Percentiles rank a stretch among this genome's conserved stretches.
These are phyloP conservation scores for Drosophila anomalata DNA, from an alignment of 2,888 invertebrate species.

Conservation along the genomic window DNA sequence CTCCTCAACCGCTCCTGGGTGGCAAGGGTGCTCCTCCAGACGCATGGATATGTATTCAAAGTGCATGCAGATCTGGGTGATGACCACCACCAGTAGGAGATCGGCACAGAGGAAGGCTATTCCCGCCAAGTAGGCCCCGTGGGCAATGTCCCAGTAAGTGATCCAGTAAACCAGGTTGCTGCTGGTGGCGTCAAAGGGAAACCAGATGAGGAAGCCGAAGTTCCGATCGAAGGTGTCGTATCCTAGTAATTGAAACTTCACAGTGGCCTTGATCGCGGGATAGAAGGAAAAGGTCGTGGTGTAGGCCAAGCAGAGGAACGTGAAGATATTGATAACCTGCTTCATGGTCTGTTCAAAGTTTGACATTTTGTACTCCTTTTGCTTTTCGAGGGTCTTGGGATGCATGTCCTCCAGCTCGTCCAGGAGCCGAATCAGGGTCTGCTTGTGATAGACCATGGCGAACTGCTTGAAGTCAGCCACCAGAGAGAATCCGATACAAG, in stretches of 20 bases:
- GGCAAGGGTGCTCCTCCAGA: constrained; percentile 56
- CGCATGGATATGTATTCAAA: constrained; percentile 64
- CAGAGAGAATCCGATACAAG: constrained; percentile 77
- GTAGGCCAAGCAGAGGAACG: constrained; percentile 72
- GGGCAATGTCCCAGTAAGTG: constrained; percentile 64
- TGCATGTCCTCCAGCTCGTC: constrained; percentile 75
- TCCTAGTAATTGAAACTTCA: constrained; percentile 66
- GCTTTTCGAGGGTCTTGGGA: constrained; percentile 62
- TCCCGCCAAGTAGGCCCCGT: constrained; percentile 72
- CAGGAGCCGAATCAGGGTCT: constrained; percentile 61
- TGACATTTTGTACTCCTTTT: constrained; percentile 55
- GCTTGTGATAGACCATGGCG: constrained; percentile 60
- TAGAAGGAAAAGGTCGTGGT: constrained; percentile 70
- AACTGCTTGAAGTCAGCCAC: constrained; percentile 76
- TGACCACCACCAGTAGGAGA: constrained; percentile 70
- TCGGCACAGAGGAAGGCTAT: constrained; percentile 76
- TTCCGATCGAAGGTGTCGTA: constrained; percentile 68
- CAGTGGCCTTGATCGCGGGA: constrained; percentile 69
- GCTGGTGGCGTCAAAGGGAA: constrained; percentile 69
- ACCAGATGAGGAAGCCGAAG: constrained; percentile 78
- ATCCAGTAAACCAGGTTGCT: constrained; percentile 65
- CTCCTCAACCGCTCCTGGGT: constrained; percentile 17
- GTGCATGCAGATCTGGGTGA: constrained; percentile 79
- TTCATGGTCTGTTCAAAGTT: constrained; percentile 61
- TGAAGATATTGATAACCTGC: constrained; percentile 70